Evolutionary conservation across 2,113 vertebrate species (phyloP).

Genomic region (Pedetes capensis): DNA sequence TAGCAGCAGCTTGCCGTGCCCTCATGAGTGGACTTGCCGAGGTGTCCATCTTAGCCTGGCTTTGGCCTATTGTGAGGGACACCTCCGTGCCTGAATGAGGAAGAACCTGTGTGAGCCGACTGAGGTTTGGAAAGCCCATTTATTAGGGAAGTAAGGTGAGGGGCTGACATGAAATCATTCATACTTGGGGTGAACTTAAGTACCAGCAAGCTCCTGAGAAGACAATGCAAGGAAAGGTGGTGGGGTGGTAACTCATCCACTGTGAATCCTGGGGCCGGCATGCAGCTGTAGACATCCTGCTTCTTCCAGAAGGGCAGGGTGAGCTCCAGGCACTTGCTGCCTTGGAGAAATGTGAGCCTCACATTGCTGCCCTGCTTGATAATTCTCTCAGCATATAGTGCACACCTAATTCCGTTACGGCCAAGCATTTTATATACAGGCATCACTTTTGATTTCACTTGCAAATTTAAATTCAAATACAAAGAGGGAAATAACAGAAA

Average conservation of each 20-base stretch:
- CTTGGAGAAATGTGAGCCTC: background rate
- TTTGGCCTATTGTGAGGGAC: rapidly evolving
- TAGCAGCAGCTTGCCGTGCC: background rate
- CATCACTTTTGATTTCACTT: background rate
- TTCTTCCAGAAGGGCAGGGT: background rate
- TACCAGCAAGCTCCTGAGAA: background rate
- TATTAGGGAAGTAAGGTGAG: too few species aligned
- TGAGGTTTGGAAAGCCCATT: background rate
- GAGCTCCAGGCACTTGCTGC: background rate
- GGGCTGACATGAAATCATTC: background rate
- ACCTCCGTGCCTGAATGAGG: too few species aligned
- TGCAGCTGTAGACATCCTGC: rapidly evolving
- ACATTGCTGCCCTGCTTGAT: background rate
- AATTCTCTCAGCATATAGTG: background rate
- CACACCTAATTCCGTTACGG: background rate
- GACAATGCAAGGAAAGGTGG: background rate
- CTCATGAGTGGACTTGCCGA: background rate
- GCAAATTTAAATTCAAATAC: background rate
- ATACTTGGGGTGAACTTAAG: rapidly evolving
- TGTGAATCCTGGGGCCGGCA: rapidly evolving
- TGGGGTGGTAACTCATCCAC: rapidly evolving
- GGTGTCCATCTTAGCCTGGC: background rate
- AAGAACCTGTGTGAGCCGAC: rapidly evolving
- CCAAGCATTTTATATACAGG: background rate
- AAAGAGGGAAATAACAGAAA: background rate